These are phyloP conservation scores for Coreoperca whiteheadi DNA, from an alignment of 2,113 vertebrate genomes.

Conservation along the genomic window DNA sequence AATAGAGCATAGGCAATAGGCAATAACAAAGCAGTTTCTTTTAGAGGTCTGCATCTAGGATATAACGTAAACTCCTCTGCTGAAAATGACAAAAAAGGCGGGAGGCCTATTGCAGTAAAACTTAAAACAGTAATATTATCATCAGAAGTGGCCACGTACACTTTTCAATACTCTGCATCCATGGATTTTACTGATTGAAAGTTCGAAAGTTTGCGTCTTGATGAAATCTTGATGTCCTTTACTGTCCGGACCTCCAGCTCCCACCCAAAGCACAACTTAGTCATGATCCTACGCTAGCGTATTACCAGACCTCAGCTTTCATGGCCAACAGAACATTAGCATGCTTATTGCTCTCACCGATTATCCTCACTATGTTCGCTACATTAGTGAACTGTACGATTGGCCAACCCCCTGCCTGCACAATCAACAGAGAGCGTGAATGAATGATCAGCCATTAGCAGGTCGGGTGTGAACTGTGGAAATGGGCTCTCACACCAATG, in stretches of 20 bases:
- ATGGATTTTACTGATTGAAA: neutral
- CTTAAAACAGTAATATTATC: neutral
- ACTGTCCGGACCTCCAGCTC: constrained; percentile 14
- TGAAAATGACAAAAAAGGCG: neutral
- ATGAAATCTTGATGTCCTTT: constrained; percentile 8
- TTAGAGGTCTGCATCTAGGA: neutral
- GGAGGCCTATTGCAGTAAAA: neutral
- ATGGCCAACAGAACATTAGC: constrained; percentile 81
- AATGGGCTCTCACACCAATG: constrained; percentile 85
- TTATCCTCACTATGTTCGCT: constrained; percentile 81
- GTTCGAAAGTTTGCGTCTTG: constrained; percentile 8
- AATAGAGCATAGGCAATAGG: neutral
- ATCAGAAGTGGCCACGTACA: neutral
- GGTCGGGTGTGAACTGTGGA: constrained; percentile 85
- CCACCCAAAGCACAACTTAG: constrained; percentile 22
- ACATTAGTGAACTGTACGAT: constrained; percentile 81
- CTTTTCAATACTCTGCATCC: neutral
- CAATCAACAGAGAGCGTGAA: constrained; percentile 84
- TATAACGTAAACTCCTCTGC: neutral
- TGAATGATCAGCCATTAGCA: constrained; percentile 86
- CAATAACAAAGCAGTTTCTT: neutral
- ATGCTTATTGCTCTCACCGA: constrained; percentile 81
- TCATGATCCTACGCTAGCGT: constrained; percentile 46
- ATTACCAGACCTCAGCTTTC: constrained; percentile 75
- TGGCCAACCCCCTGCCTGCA: constrained; percentile 82